These are phyloP conservation scores for Cuculus canorus DNA, from an alignment of 2,797 vertebrate species.

Conservation along the genomic window DNA sequence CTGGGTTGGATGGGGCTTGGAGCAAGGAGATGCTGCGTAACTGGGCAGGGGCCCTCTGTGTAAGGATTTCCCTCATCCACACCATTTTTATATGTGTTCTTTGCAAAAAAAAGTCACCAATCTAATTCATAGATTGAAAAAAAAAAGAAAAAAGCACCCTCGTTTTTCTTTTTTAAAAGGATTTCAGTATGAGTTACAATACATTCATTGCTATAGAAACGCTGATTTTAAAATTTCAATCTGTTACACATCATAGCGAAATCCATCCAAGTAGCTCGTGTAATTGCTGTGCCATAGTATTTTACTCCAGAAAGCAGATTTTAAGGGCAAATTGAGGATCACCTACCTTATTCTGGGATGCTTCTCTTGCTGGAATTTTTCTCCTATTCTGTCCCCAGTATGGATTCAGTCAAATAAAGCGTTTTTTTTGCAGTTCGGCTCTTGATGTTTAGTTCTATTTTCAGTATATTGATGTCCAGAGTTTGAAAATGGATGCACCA, in stretches of 20 bases:
- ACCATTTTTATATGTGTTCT: neutral
- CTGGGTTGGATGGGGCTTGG: too few relatives aligned
- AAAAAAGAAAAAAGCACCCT: neutral
- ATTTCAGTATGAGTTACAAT: neutral
- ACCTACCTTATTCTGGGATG: neutral
- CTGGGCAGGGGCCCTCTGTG: neutral
- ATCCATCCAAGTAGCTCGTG: neutral
- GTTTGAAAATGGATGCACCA: neutral
- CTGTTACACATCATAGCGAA: neutral
- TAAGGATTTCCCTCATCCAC: neutral
- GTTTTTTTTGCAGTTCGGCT: neutral
- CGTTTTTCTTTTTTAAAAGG: neutral
- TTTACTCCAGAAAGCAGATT: rapidly evolving
- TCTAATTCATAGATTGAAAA: neutral
- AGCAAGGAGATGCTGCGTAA: rapidly evolving
- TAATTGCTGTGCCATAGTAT: neutral
- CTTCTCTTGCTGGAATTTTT: neutral
- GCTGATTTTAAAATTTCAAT: neutral
- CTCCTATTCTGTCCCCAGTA: neutral
- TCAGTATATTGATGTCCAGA: neutral
- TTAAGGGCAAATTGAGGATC: neutral
- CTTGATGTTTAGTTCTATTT: neutral
- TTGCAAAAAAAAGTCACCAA: neutral
- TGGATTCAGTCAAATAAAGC: neutral
- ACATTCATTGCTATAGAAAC: neutral